Evolutionary conservation across 2,113 vertebrate species (phyloP).

Genomic region (Ancistrus triradiatus): DNA sequence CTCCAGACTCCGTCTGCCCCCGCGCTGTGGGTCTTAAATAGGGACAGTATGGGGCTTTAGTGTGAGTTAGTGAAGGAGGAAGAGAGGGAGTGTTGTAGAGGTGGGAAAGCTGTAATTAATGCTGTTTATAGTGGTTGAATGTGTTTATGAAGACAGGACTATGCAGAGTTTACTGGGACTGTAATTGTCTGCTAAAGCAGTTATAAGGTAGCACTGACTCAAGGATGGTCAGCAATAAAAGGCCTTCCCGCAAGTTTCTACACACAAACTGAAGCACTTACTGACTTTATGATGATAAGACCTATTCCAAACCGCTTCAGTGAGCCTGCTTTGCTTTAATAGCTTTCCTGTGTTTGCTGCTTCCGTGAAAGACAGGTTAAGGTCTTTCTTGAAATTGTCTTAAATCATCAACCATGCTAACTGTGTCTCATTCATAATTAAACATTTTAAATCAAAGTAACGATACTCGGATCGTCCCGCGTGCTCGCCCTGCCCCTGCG

Average conservation of each 20-base stretch:
- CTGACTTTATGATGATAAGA: not conserved
- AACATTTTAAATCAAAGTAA: constrained; percentile 2
- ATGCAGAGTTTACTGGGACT: constrained; percentile 2
- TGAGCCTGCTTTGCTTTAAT: no score
- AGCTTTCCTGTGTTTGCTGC: no score
- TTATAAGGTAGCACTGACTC: constrained; percentile 5
- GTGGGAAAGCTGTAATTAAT: constrained; percentile 15
- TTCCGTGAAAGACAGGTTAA: constrained; percentile 1
- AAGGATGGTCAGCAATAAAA: constrained; percentile 3
- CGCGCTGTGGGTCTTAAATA: constrained; percentile 12
- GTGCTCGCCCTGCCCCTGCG: not conserved
- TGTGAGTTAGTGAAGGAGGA: not conserved
- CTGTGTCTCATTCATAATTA: not conserved
- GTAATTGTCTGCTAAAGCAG: constrained; percentile 11
- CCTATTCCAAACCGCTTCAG: not conserved
- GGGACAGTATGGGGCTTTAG: constrained; percentile 30
- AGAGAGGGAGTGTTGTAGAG: not conserved
- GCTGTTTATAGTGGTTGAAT: constrained; percentile 15
- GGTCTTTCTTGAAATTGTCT: not conserved
- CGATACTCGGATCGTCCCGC: not conserved
- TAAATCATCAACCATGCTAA: constrained; percentile 4
- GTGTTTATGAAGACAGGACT: constrained; percentile 13
- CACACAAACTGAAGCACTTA: not conserved
- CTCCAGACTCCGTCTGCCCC: constrained; percentile 20
- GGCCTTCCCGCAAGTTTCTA: not conserved